Conservation (phyloP, 2,888 invertebrate genomes). For the Hirtodrosophila duncani region DNA sequence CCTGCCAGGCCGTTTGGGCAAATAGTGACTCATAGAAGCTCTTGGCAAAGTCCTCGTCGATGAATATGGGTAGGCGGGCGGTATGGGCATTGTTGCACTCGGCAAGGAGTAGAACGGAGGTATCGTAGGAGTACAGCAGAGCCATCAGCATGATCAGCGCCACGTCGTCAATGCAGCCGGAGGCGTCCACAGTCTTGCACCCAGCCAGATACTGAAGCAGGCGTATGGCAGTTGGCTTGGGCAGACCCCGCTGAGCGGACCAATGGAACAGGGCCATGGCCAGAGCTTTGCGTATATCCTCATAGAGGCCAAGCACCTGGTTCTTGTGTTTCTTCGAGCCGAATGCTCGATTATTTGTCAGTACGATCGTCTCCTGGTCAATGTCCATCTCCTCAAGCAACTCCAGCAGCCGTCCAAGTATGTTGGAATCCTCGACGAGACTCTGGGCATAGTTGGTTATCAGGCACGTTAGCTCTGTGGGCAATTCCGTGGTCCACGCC, state of each 20-base stretch:
- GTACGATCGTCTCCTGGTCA: constrained; percentile 84
- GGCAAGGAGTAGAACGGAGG: constrained; percentile 86
- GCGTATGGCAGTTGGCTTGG: constrained; percentile 84
- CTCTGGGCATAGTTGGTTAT: constrained; percentile 89
- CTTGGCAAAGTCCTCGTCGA: constrained; percentile 81
- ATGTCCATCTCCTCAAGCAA: constrained; percentile 81
- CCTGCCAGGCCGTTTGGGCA: constrained; percentile 52
- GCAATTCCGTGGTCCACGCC: constrained; percentile 82
- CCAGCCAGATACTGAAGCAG: constrained; percentile 79
- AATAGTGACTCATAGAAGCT: constrained; percentile 79
- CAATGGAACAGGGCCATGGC: constrained; percentile 88
- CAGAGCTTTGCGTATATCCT: constrained; percentile 84
- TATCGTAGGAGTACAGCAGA: constrained; percentile 88
- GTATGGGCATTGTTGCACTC: constrained; percentile 88
- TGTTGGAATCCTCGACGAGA: constrained; percentile 86
- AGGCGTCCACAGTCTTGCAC: constrained; percentile 79
- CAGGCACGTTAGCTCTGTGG: constrained; percentile 72
- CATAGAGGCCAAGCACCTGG: constrained; percentile 86
- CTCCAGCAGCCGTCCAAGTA: constrained; percentile 82
- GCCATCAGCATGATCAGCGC: constrained; percentile 90
- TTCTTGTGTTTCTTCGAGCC: constrained; percentile 92
- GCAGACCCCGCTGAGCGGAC: constrained; percentile 87
- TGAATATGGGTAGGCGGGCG: constrained; percentile 83
- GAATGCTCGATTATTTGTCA: constrained; percentile 92
- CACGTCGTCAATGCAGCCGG: constrained; percentile 88